phyloP scores from a whole-genome alignment of 2,113 vertebrate species.

The Eira barbara region DNA sequence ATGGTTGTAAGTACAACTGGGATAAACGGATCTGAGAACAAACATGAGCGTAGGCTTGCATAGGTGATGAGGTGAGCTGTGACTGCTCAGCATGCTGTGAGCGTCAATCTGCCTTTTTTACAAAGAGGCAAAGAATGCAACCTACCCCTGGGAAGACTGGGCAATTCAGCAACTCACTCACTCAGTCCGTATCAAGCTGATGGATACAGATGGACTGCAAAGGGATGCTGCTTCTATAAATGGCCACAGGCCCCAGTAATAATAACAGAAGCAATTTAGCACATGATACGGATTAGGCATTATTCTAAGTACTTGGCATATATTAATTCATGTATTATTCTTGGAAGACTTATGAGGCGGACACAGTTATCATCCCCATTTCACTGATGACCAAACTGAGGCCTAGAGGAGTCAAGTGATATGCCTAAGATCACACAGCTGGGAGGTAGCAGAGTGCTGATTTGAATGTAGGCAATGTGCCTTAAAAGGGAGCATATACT shows the following conservation, averaged over 20 bases:
- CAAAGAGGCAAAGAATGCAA: background rate
- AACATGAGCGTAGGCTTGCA: background rate
- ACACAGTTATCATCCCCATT: background rate
- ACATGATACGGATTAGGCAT: background rate
- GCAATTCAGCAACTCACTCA: background rate
- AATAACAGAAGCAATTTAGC: background rate
- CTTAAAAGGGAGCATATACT: background rate
- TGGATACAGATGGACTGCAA: background rate
- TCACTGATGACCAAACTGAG: background rate
- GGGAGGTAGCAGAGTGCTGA: background rate
- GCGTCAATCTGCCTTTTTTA: background rate
- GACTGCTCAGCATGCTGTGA: background rate
- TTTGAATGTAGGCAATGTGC: background rate
- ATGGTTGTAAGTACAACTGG: background rate
- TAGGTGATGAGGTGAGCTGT: background rate
- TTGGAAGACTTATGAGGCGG: background rate
- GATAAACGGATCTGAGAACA: background rate
- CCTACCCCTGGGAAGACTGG: background rate
- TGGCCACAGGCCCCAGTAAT: background rate
- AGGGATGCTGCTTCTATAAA: background rate
- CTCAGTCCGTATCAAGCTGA: background rate
- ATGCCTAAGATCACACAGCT: background rate
- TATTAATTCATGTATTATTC: background rate
- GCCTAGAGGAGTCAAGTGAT: background rate
- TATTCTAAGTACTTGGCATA: background rate